These are phyloP conservation scores for Ochropleura plecta DNA, from an alignment of 2,888 invertebrate genomes.

Conservation along the genomic window DNA sequence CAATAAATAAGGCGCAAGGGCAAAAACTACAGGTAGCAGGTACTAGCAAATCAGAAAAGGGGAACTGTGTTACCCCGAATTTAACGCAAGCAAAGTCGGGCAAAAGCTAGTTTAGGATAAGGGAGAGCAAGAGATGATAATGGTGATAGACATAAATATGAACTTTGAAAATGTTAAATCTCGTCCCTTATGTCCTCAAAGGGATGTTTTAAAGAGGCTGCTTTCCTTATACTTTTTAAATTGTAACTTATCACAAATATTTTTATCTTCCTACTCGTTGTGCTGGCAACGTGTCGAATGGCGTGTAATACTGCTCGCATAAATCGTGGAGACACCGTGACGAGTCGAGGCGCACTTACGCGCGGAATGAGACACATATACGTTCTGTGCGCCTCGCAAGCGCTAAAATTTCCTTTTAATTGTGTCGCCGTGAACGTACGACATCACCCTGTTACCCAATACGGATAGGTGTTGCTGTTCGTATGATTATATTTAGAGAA, in stretches of 20 bases:
- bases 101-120: no score
- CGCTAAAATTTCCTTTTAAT: conserved; percentile 85
- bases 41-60: no score
- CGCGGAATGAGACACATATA: conserved; percentile 84
- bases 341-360: conserved; percentile 85
- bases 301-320: conserved; percentile 88
- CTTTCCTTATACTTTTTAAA: not conserved
- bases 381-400: conserved; percentile 73
- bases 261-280: conserved; percentile 70
- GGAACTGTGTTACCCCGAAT: no score
- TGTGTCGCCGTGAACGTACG: conserved; percentile 79
- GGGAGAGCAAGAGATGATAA: no score
- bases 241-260: not conserved
- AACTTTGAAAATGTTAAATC: no score
- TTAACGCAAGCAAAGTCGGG: no score
- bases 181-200: no score
- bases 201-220: no score
- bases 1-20: no score
- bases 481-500: conserved; percentile 46
- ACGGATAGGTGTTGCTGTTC: conserved; percentile 50
- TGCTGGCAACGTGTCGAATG: conserved; percentile 87
- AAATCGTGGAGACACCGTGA: conserved; percentile 88
- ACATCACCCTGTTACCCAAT: conserved; percentile 62
- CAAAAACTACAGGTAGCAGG: no score
- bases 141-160: no score